phyloP scores from a whole-genome alignment of 2,113 vertebrate genomes.

The Phyllostomus hastatus region DNA sequence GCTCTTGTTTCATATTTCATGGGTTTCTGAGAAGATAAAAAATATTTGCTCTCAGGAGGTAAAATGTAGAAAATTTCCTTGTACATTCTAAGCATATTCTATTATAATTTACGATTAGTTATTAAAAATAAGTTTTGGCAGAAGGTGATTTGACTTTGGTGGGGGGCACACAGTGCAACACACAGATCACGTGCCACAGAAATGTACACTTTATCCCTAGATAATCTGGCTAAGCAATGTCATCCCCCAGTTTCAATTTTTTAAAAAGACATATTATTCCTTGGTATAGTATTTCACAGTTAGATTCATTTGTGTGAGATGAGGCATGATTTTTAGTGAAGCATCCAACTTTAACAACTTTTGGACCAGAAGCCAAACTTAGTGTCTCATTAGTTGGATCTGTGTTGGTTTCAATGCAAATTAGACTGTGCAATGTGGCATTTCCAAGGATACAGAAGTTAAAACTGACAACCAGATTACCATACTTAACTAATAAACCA shows the following conservation, averaged over 20 bases:
- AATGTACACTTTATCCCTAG: not conserved
- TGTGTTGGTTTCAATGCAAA: not conserved
- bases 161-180: not conserved
- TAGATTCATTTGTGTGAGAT: not conserved
- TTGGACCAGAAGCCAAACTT: not conserved
- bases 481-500: slow-evolving; percentile 15
- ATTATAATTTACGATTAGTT: not conserved
- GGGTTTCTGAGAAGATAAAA: not conserved
- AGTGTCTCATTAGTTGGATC: not conserved
- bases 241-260: not conserved
- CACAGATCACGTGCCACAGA: not conserved
- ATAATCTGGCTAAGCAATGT: not conserved
- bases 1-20: not conserved
- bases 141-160: not conserved
- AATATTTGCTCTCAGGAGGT: not conserved
- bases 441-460: not conserved
- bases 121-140: not conserved
- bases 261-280: not conserved
- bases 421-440: not conserved
- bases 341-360: not conserved
- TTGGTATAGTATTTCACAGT: not conserved
- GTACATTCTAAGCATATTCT: not conserved
- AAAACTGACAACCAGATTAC: slow-evolving; percentile 12
- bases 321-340: not conserved
- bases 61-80: not conserved